Percentiles rank a stretch among this genome's conserved stretches.
Evolutionary conservation across 2,888 invertebrate genomes (phyloP).

Genomic region (Sarcophaga rosellei): DNA sequence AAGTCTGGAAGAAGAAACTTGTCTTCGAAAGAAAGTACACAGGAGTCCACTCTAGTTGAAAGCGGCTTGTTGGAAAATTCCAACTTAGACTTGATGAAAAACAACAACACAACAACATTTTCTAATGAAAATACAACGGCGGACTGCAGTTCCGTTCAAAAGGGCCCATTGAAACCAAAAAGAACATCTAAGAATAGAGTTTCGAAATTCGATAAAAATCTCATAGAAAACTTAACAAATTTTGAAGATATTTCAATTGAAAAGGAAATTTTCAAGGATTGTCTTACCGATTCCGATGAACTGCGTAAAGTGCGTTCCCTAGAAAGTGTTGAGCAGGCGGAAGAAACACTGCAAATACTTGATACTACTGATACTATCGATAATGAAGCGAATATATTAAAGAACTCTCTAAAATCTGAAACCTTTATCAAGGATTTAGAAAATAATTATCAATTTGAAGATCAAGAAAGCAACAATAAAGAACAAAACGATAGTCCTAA

Average conservation of each 20-base stretch:
- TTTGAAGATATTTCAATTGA: neutral
- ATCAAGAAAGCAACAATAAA: neutral
- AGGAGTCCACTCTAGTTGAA: no score
- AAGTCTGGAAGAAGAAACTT: no score
- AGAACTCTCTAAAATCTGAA: conserved; percentile 7
- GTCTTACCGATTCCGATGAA: conserved; percentile 42
- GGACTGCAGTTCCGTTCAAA: neutral
- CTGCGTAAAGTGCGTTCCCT: neutral
- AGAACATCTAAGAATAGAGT: no score
- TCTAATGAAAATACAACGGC: neutral
- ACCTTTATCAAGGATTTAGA: conserved; percentile 11
- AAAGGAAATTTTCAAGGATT: conserved; percentile 35
- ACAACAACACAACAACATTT: neutral
- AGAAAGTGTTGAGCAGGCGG: neutral
- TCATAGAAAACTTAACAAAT: no score
- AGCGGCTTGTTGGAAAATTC: no score
- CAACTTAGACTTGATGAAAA: no score
- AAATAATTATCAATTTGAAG: neutral
- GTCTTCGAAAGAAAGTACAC: no score
- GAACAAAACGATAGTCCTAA: neutral
- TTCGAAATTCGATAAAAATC: no score
- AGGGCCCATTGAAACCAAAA: no score
- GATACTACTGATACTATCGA: neutral
- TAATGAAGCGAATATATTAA: neutral
- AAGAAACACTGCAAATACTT: neutral